Percentiles rank a stretch among this genome's conserved stretches.
phyloP scores from a whole-genome alignment of 2,888 invertebrate genomes.

The Nebria brevicollis region DNA sequence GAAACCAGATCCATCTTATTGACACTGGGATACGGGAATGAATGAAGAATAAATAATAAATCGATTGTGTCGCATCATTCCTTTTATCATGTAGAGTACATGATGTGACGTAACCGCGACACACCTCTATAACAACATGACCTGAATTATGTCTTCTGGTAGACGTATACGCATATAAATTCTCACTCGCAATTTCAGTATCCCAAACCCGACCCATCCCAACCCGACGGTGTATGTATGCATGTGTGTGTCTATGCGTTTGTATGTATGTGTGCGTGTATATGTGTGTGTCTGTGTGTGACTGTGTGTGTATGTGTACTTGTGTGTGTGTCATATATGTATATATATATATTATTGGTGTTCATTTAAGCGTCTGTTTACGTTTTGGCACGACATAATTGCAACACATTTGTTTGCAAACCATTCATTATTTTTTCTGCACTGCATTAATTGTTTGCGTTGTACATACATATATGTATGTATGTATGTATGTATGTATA shows the following conservation, averaged over 20 bases:
- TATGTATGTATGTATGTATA: too few species aligned
- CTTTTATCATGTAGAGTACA: slow-evolving; percentile 7
- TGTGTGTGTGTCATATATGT: too few species aligned
- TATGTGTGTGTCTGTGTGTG: too few species aligned
- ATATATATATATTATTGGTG: neutral
- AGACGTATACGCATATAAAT: neutral
- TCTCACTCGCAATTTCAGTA: neutral
- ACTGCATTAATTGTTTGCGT: neutral
- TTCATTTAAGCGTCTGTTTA: neutral
- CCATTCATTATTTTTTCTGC: neutral
- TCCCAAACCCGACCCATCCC: neutral
- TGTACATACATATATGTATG: neutral
- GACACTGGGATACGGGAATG: slow-evolving; percentile 39
- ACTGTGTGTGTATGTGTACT: too few species aligned
- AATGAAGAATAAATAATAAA: slow-evolving; percentile 43
- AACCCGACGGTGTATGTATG: neutral
- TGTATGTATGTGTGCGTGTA: too few species aligned
- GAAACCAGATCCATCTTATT: neutral
- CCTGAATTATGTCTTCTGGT: slow-evolving; percentile 26
- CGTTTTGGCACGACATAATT: neutral
- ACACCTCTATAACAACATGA: slow-evolving; percentile 40
- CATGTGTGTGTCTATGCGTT: too few species aligned
- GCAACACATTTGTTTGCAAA: neutral
- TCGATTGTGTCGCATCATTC: slow-evolving; percentile 21
- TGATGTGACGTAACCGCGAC: neutral